Base-by-base conservation (phyloP, 2,888 invertebrate species). In the Hypena proboscidalis region DNA sequence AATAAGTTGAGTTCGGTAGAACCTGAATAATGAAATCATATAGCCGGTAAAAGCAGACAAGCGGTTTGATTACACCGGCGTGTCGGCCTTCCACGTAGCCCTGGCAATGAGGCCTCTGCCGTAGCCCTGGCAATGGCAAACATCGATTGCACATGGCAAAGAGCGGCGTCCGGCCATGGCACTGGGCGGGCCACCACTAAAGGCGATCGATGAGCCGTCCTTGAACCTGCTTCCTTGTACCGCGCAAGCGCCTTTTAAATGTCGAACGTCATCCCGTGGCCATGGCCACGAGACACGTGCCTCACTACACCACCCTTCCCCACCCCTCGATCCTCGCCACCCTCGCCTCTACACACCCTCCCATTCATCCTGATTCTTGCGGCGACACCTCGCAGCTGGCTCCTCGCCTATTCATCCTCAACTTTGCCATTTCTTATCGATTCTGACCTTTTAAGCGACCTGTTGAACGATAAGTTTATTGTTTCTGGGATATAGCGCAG, bases 211-310 rank as follows among this genome's bases (percentile, higher is more conserved):
- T 89, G 72, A 32, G 15, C 40, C 75, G 84, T 82, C 90, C 90
- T 88, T 90, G 90, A 90, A 87, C 89, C 78, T 67, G 71, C 54
- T 51, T 62, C 53, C 45, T 44, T 37, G 50, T 51, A 75, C 54
- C 73, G 80, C 87, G 86, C 81, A 84, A 74, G 86, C 80, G 77
- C 67, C n/a, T 58, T 30, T 54, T 74, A 74, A 80, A 80, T 77
- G 75, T 74, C 82, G 64, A 71, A 87, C 85, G 90, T 90, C 89
- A 89, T 76, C 48, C 65, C 73, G 78, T 79, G 86, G 71, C 87
- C 89, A 80, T 85, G 88, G 84, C 84, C 86, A 79, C 81, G 77
- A 79, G 70, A 76, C 82, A 74, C 79, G 78, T 77, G 79, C 67
- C 66, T 45, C 50, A 32, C 44, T 47, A 67, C 67, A 67, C 67